Base-by-base conservation (phyloP, 2,888 invertebrate species). In the Eupithecia subfuscata region DNA sequence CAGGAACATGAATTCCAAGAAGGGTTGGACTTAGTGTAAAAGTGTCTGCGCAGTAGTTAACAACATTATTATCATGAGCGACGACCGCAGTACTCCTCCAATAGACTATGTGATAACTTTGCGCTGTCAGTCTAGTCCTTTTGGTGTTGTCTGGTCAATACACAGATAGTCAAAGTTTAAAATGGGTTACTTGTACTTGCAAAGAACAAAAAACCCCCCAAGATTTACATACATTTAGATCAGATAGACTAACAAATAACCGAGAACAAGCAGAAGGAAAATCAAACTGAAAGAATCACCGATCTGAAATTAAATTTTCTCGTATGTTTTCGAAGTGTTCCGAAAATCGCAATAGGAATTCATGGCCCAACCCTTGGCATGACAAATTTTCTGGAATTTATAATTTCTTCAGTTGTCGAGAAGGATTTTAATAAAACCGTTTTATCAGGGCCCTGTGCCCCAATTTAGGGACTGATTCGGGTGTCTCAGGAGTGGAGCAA, bases 301-400 rank as follows among this genome's bases (percentile, higher is more conserved):
- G 64, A 18, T 25, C 64, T 34, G 30, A 18, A 64, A 9, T 30
- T 8, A 64, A 43, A 63, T 11, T 74, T 45, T 37, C 60, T 74
- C 81, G 81, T 85, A 73, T 81, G 43, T 82, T 16, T 77, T 73
- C 60, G 64, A 52, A 80, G 78, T 76, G 79, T 76, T 79, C 79
- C 79, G 82, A 83, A 79, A 83, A 83, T 84, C 82, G 82, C 82
- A 82, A 84, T 85, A 86, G 83, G 83, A 84, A 84, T 86, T 85
- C 83, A 80, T 82, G 82, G 82, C 80, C 82, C 80, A 81, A 84
- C 81, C 82, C 81, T 80, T 83, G 79, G 84, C 83, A 85, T 86
- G 84, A 85, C 85, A 86, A 86, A 85, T 83, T 85, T 83, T 80
- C 81, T 34, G 79, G 80, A 80, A 82, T 80, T 82, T 80, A 80